These are phyloP conservation scores for Otocyon megalotis DNA, from an alignment of 2,113 vertebrate species.

Conservation along the genomic window DNA sequence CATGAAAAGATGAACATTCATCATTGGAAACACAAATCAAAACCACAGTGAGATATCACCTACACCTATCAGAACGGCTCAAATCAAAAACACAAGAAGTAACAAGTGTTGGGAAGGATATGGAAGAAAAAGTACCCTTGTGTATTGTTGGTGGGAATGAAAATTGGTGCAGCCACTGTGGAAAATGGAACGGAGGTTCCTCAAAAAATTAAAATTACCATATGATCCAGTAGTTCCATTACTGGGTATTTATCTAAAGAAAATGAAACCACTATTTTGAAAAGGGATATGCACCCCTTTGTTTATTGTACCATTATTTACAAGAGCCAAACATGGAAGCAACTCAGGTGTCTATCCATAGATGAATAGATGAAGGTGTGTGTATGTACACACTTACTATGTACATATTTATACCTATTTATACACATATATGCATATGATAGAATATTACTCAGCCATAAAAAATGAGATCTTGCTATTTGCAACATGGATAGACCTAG, in stretches of 20 bases:
- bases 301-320: background rate
- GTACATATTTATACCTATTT: background rate
- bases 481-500: background rate
- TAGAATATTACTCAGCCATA: background rate
- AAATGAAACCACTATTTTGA: background rate
- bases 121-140: background rate
- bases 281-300: background rate
- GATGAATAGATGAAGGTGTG: background rate
- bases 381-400: background rate
- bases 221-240: background rate
- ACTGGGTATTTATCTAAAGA: background rate
- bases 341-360: background rate
- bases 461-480: background rate
- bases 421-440: background rate
- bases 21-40: background rate
- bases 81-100: background rate
- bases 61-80: background rate
- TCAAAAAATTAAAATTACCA: background rate
- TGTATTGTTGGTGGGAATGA: background rate
- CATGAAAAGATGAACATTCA: background rate
- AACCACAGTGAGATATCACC: background rate
- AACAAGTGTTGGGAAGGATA: background rate
- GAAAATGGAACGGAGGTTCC: background rate
- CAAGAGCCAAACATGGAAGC: background rate
- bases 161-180: background rate